These are phyloP conservation scores for Zaprionus inermis DNA, from an alignment of 1,140 invertebrate genomes.

Conservation along the genomic window DNA sequence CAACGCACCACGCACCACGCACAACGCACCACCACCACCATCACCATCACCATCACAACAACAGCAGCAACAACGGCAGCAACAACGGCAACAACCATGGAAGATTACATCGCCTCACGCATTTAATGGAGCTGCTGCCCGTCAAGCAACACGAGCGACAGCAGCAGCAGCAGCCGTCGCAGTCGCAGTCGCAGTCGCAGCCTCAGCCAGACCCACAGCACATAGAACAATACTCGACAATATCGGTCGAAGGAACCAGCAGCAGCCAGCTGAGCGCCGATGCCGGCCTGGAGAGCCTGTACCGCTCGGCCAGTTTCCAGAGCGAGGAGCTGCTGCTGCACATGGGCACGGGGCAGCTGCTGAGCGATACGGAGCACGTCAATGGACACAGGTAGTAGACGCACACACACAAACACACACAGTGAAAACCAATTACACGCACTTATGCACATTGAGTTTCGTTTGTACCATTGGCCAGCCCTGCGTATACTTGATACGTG, in stretches of 20 bases:
- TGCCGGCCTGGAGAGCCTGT: slow-evolving; percentile 24
- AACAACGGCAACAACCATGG: slow-evolving; percentile 33
- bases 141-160: slow-evolving; percentile 36
- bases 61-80: slow-evolving; percentile 19
- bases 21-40: slow-evolving; percentile 13
- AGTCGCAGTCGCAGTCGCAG: slow-evolving; percentile 1
- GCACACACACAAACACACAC: slow-evolving; percentile 8
- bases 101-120: slow-evolving; percentile 40
- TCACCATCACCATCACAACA: slow-evolving; percentile 16
- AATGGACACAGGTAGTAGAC: slow-evolving; percentile 57
- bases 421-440: slow-evolving; percentile 3
- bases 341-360: slow-evolving; percentile 52
- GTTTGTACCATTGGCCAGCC: background rate
- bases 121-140: slow-evolving; percentile 57
- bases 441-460: background rate
- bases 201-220: slow-evolving; percentile 10
- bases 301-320: slow-evolving; percentile 52
- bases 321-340: slow-evolving; percentile 67
- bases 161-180: slow-evolving; percentile 19
- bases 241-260: background rate
- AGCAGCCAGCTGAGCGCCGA: slow-evolving; percentile 18
- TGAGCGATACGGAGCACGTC: slow-evolving; percentile 20
- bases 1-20: slow-evolving; percentile 4
- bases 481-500: slow-evolving; percentile 38
- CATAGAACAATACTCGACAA: slow-evolving; percentile 14